phyloP scores from a whole-genome alignment of 2,888 invertebrate genomes.

The Tetanocera ferruginea region DNA sequence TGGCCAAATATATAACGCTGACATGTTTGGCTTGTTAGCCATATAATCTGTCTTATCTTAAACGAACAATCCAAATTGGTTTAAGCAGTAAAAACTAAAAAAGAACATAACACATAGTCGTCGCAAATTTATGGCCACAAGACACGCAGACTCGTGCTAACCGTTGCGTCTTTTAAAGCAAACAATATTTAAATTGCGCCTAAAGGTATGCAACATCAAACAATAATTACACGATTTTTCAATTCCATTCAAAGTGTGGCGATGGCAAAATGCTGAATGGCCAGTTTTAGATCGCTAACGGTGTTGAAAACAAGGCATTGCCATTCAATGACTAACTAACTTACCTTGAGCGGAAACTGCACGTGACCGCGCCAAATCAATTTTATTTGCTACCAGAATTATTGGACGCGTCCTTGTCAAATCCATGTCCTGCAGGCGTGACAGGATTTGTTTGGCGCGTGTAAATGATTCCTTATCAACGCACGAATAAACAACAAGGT shows the following conservation, averaged over 20 bases:
- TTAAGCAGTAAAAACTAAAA: neutral
- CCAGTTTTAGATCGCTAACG: neutral
- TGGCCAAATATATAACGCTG: no score
- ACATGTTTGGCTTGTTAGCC: no score
- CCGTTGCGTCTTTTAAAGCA: neutral
- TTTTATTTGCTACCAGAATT: slow-evolving; percentile 93
- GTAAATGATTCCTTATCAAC: slow-evolving; percentile 91
- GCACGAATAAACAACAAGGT: slow-evolving; percentile 90
- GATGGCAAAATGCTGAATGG: neutral
- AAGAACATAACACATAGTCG: neutral
- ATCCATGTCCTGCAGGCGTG: slow-evolving; percentile 83
- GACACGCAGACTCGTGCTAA: neutral
- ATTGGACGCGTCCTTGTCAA: slow-evolving; percentile 83
- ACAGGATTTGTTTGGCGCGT: slow-evolving; percentile 84
- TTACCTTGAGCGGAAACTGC: slow-evolving; percentile 92
- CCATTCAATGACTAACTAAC: slow-evolving; percentile 30
- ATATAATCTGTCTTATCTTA: no score
- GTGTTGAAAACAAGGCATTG: neutral
- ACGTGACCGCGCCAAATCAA: slow-evolving; percentile 91
- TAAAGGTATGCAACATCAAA: slow-evolving; percentile 29
- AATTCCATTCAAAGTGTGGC: neutral
- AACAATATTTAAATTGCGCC: neutral
- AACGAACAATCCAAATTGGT: no score
- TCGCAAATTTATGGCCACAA: neutral
- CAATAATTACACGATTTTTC: neutral